These are phyloP conservation scores for Morone chrysops DNA, from an alignment of 2,113 vertebrate species.

Conservation along the genomic window DNA sequence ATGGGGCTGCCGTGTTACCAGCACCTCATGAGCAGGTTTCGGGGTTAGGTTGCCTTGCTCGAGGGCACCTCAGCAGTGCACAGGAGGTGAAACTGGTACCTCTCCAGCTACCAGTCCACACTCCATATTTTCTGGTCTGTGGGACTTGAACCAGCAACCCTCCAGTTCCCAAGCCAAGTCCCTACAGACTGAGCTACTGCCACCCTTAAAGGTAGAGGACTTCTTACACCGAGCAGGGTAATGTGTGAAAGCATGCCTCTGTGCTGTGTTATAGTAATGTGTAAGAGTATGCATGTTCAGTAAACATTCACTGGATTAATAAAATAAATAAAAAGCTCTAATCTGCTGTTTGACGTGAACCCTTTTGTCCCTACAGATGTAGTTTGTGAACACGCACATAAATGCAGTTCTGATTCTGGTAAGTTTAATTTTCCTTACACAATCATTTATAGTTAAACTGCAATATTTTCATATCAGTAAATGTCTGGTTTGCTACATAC, in stretches of 20 bases:
- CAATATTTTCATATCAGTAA: constrained; percentile 43
- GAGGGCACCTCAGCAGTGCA: too few species aligned
- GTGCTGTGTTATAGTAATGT: not conserved
- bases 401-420: not conserved
- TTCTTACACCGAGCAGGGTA: not conserved
- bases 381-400: not conserved
- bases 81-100: too few species aligned
- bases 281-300: constrained; percentile 5
- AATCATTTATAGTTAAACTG: constrained; percentile 18
- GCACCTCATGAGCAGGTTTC: too few species aligned
- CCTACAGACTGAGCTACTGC: too few species aligned
- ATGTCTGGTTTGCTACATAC: constrained; percentile 15
- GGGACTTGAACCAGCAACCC: too few species aligned
- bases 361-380: constrained; percentile 10
- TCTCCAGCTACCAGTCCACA: too few species aligned
- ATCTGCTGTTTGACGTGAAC: constrained; percentile 20
- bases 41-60: too few species aligned
- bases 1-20: too few species aligned
- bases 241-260: not conserved
- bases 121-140: too few species aligned
- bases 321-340: constrained; percentile 1
- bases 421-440: constrained; percentile 9
- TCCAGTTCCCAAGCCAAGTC: too few species aligned
- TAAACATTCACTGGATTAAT: constrained; percentile 27
- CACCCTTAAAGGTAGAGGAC: not conserved